phyloP scores from a whole-genome alignment of 2,888 invertebrate genomes.

The Bruchidius siliquastri region DNA sequence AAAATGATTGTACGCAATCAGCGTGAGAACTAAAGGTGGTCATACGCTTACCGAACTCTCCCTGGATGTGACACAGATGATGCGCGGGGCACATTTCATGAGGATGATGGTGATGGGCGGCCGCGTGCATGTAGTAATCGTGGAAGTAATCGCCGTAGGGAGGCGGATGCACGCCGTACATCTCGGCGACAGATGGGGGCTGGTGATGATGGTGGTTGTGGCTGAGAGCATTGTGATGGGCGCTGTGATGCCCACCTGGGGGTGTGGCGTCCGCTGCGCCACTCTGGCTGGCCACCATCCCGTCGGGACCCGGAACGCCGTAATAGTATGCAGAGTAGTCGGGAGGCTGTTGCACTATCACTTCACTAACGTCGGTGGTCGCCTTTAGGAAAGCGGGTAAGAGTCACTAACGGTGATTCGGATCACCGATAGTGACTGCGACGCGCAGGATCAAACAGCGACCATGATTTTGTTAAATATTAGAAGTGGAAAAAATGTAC shows the following conservation, averaged over 20 bases:
- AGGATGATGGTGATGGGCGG: constrained; percentile 26
- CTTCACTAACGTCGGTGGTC: neutral
- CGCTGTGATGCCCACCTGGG: neutral
- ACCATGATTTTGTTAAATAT: neutral
- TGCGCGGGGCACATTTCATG: constrained; percentile 61
- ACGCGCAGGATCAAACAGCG: neutral
- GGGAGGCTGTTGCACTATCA: neutral
- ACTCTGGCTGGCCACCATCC: constrained; percentile 49
- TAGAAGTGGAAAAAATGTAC: no score
- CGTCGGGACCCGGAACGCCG: constrained; percentile 25
- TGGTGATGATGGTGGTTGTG: neutral
- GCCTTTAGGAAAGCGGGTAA: neutral
- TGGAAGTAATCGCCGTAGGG: constrained; percentile 57
- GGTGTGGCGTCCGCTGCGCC: constrained; percentile 28
- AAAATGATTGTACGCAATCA: no score
- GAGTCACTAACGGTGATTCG: neutral
- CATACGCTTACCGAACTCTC: constrained; percentile 54
- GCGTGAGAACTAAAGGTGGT: no score
- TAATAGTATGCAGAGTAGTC: constrained; percentile 8
- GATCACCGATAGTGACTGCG: neutral
- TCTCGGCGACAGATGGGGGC: constrained; percentile 23
- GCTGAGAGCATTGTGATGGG: constrained; percentile 29
- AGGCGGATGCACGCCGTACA: constrained; percentile 47
- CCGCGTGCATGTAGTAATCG: constrained; percentile 49
- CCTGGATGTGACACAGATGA: constrained; percentile 64